Evolutionary conservation across 2,797 vertebrate genomes (phyloP).

Genomic region (Gastrophryne carolinensis): DNA sequence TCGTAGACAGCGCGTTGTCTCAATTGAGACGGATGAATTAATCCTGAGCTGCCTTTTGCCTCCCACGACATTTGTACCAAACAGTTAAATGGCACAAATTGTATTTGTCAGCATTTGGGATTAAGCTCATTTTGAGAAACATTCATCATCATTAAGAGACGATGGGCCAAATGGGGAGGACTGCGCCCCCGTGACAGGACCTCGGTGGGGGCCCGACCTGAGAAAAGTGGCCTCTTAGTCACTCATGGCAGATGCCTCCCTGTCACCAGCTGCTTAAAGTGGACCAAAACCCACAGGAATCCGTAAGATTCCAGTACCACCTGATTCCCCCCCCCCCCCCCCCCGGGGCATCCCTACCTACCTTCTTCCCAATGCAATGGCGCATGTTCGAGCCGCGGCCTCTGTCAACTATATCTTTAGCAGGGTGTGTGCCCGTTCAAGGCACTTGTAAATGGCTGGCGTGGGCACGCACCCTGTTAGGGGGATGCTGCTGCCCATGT

Average conservation of each 20-base stretch:
- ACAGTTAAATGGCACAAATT: constrained; percentile 44
- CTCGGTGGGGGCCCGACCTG: not conserved
- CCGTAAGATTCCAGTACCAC: too few relatives aligned
- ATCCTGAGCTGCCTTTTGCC: constrained; percentile 16
- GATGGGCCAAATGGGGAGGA: not conserved
- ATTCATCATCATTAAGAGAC: constrained; percentile 49
- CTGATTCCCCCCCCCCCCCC: too few relatives aligned
- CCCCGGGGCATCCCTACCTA: too few relatives aligned
- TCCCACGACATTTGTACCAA: constrained; percentile 26
- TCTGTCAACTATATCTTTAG: too few relatives aligned
- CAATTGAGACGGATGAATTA: constrained; percentile 50
- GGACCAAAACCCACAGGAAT: too few relatives aligned
- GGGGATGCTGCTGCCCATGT: too few relatives aligned
- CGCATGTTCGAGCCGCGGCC: too few relatives aligned
- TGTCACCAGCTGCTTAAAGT: not conserved
- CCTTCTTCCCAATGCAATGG: too few relatives aligned
- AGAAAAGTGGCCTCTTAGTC: not conserved
- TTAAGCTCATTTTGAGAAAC: constrained; percentile 44
- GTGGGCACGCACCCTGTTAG: too few relatives aligned
- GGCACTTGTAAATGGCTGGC: too few relatives aligned
- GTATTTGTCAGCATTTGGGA: constrained; percentile 41
- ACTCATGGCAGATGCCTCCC: not conserved
- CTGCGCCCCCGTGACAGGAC: not conserved
- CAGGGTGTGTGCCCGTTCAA: too few relatives aligned
- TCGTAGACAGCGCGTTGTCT: constrained; percentile 15